Evolutionary conservation across 1,140 invertebrate genomes (phyloP), one percentile per base, ranked within the genome.

Genomic region (Drosophila varians): DNA sequence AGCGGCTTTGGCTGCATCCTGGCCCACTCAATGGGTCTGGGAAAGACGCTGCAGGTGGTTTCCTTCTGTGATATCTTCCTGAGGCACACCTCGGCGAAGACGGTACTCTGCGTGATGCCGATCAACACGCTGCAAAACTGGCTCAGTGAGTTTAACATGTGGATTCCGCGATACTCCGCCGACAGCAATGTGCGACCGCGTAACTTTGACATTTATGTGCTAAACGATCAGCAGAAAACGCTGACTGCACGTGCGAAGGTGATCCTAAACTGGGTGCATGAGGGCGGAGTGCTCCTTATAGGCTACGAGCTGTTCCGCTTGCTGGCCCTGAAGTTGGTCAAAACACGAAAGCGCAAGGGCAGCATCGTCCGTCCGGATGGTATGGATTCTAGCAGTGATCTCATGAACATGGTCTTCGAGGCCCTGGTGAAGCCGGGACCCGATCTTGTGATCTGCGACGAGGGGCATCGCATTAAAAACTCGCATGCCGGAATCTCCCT

Each of bases 111-210:
- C 84, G 99, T 99, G 72, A 99, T 99, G 93, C 99, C 99, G 0
- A 99, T 99, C 53, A 99, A 99, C 92, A 99, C 98, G 1, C 92
- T 99, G 51, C 98, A 99, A 92, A 99, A 99, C 93, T 99, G 99
- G 99, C 92, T 98, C 62, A 95, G 96, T 2, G 99, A 99, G 91
- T 99, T 99, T 88, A 98, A 99, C 89, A 97, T 97, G 94, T 99
- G 98, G 98, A 90, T 97, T 45, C 97, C 97, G 3, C 92, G 94
- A 46, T 93, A 94, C 45, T 82, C 89, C 0, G 36, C 65, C 6
- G 83, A 90, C 46, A 57, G 87, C 4, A 92, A 90, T 12, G 94
- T 96, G 9, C 92, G 96, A 28, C 92, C 95, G 1, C 92, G 98
- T 45, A 94, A 96, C 57, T 99, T 99, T 87, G 94, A 95, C 42